These are phyloP conservation scores for Mamestra configurata DNA, from an alignment of 1,140 invertebrate genomes.

Conservation along the genomic window DNA sequence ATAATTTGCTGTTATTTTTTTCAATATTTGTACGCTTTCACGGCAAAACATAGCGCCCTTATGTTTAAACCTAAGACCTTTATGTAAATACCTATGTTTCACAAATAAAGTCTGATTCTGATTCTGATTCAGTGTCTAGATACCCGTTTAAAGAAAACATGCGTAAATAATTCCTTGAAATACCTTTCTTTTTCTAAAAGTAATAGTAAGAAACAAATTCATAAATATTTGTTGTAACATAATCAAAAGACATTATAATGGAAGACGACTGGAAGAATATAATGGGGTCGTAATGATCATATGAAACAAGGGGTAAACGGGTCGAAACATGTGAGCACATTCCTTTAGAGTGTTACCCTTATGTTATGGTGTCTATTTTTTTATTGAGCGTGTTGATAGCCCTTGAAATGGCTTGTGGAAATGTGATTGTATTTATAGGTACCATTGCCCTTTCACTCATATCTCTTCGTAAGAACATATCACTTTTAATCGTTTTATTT, in stretches of 20 bases:
- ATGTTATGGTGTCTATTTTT: background rate
- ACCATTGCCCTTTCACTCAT: too few species aligned
- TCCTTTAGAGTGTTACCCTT: background rate
- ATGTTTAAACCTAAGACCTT: too few species aligned
- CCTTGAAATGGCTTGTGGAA: background rate
- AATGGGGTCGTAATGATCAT: slow-evolving; percentile 15
- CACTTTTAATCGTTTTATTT: too few species aligned
- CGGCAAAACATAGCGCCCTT: too few species aligned
- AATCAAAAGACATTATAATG: slow-evolving; percentile 24
- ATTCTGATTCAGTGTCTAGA: too few species aligned
- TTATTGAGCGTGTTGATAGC: background rate
- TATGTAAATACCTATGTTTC: too few species aligned
- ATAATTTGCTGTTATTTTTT: too few species aligned
- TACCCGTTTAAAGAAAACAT: too few species aligned
- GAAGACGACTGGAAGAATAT: slow-evolving; percentile 11
- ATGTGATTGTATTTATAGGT: background rate
- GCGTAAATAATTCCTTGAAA: too few species aligned
- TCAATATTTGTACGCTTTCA: too few species aligned
- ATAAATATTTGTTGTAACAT: slow-evolving; percentile 13
- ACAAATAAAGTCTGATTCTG: too few species aligned
- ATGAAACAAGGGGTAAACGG: background rate
- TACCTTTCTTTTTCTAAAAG: background rate
- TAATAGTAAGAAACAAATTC: background rate
- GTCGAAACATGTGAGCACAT: background rate
- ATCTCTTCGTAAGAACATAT: too few species aligned